Evolutionary conservation across 2,113 vertebrate species (phyloP).

Genomic region (Percopsis transmontana): DNA sequence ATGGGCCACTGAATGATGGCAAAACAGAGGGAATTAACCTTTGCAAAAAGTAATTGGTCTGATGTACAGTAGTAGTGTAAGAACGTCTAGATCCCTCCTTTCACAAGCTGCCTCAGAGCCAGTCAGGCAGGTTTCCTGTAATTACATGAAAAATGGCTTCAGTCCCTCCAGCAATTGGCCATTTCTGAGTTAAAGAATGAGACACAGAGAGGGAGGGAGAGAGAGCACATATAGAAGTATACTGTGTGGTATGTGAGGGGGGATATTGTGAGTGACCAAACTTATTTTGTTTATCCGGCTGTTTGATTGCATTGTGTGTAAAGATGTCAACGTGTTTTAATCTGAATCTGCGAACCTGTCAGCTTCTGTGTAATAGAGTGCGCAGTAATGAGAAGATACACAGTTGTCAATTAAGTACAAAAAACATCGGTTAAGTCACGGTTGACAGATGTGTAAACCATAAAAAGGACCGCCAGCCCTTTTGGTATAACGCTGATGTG

Average conservation of each 20-base stretch:
- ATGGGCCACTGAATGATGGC: conserved; percentile 20
- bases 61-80: conserved; percentile 40
- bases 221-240: not conserved
- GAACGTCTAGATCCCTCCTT: conserved; percentile 53
- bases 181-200: conserved; percentile 49
- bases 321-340: not conserved
- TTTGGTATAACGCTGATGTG: conserved; percentile 5
- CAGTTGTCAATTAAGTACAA: conserved; percentile 11
- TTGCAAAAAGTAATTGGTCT: conserved; percentile 29
- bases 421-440: conserved; percentile 32
- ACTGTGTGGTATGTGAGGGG: not conserved
- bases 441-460: conserved; percentile 39
- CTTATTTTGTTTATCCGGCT: not conserved
- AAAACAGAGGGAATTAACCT: conserved; percentile 27
- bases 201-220: conserved; percentile 1
- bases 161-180: conserved; percentile 67
- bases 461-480: not conserved
- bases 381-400: not conserved
- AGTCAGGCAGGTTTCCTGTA: conserved; percentile 78
- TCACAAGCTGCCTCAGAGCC: conserved; percentile 66
- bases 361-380: conserved; percentile 18
- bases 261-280: not conserved
- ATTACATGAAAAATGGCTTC: conserved; percentile 78
- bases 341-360: not conserved
- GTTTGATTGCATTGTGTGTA: not conserved